Evolutionary conservation across 2,113 vertebrate genomes (phyloP).

Genomic region (Pelobates fuscus): DNA sequence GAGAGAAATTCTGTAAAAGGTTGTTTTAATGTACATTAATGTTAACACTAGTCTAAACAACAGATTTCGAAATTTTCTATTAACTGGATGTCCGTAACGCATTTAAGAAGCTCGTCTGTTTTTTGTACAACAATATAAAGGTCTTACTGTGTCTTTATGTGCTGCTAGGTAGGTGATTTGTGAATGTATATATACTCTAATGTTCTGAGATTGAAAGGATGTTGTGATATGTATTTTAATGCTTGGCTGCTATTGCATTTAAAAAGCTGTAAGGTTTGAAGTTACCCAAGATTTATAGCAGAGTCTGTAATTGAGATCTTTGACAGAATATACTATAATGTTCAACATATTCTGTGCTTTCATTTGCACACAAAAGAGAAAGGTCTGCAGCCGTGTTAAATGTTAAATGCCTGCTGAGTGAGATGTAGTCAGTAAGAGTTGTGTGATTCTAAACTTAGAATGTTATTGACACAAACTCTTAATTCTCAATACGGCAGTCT

Average conservation of each 20-base stretch:
- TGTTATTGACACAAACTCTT: slow-evolving; percentile 42
- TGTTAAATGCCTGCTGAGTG: slow-evolving; percentile 44
- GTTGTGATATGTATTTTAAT: slow-evolving; percentile 27
- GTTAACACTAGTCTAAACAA: not conserved
- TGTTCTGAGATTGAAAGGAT: not conserved
- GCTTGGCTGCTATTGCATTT: slow-evolving; percentile 19
- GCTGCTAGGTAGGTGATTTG: not conserved
- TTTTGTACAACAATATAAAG: not conserved
- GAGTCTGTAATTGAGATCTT: slow-evolving; percentile 35
- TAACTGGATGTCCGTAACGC: not conserved
- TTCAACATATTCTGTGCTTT: slow-evolving; percentile 10
- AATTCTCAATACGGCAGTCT: slow-evolving; percentile 2
- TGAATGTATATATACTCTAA: not conserved
- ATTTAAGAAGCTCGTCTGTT: not conserved
- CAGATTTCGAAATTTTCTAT: not conserved
- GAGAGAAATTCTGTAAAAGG: too few species aligned
- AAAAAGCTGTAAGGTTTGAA: slow-evolving; percentile 5
- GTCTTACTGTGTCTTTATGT: not conserved
- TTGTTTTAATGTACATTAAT: too few species aligned
- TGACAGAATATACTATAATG: slow-evolving; percentile 31
- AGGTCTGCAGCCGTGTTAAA: slow-evolving; percentile 42
- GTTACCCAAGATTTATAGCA: slow-evolving; percentile 13
- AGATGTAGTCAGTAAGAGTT: slow-evolving; percentile 37
- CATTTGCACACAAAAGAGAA: slow-evolving; percentile 44
- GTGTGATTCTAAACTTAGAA: slow-evolving; percentile 45